Base-by-base conservation (phyloP, 2,888 invertebrate species). In the Serrognathus titanus region DNA sequence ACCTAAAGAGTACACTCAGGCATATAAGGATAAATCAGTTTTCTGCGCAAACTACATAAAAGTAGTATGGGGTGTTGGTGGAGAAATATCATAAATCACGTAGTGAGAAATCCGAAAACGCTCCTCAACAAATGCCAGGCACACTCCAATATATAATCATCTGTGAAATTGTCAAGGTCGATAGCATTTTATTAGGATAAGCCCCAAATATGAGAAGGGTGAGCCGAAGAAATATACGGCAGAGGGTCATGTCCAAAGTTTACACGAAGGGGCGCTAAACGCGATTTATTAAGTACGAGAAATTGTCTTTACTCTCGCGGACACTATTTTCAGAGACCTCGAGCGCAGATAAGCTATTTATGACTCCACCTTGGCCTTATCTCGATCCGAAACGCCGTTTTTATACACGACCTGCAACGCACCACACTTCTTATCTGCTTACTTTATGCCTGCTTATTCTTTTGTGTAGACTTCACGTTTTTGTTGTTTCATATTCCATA, bases 241-340 rank as follows among this genome's bases (percentile, higher is more conserved):
- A 41, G 39, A 58, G 59, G 66, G 67, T 61, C 61, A 57, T 60
- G 63, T 60, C 63, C 56, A 59, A 69, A 66, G 58, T 64, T 67
- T 63, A 58, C 67, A 62, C 68, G 58, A 53, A 67, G 66, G 69
- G 64, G 62, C 65, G 61, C 66, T 69, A 69, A 69, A 66, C 58
- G 62, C 66, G 69, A 71, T 71, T 71, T 71, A 71, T 71, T 68
- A 67, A 67, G 63, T 65, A 68, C 58, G 62, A 63, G 66, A 69
- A 70, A 68, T 67, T 66, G 66, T 66, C 64, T 48, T 53, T 53
- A 50, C 47, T 53, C 48, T 55, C 55, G 48, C 52, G 62, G 60
- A 59, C 61, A 58, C 58, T 57, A 60, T 60, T 57, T 60, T 57
- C 57, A 57, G 55, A 50, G 55, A 59, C 51, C 45, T 48, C 36